Evolutionary conservation across 2,113 vertebrate genomes (phyloP), one percentile per base, ranked within the genome.

Genomic region (Tychaedon coryphoeus): DNA sequence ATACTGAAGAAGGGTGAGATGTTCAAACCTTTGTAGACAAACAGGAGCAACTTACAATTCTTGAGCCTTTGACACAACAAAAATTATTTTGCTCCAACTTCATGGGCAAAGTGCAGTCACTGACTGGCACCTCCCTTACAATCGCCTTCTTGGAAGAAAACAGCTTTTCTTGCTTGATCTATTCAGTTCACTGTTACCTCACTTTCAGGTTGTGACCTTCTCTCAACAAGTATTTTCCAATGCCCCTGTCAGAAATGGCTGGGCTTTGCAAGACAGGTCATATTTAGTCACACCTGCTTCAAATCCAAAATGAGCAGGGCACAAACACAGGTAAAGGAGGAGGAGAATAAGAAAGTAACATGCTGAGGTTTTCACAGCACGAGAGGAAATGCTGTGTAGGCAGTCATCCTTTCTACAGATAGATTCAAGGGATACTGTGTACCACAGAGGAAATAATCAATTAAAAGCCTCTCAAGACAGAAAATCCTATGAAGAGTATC

Each of bases 231-330:
- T 51, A 25, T 87, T 78, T 94, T 61, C 47, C 57, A 81, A 31
- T 40, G 24, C 8, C 19, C 3, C 12, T 34, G 8, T 85, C 23
- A 48, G 66, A 50, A 75, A 36, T 9, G 22, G 4, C 17, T 34
- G 28, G 43, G 13, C 54, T 91, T 88, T 3, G 1, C 36, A 64
- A 62, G 8, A 16, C 36, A 31, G 0, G 0, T 51, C 58, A 51
- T 15, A 8, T 65, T 83, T 50, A 71, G 18, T 28, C 58, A 38
- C 34, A 77, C 14, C 45, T 89, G 38, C 42, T 47, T 33, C 31
- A 91, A n/a, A n/a, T 82, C 45, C 70, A 78, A 85, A 67, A 78
- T 25, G 36, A 71, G 34, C 19, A 36, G 47, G 20, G 19, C 23
- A 61, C 11, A 31, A 72, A 10, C 8, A 25, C 17, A 50, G 13